Base-by-base conservation (phyloP, 2,888 invertebrate species). In the Stenotaenia linearis region DNA sequence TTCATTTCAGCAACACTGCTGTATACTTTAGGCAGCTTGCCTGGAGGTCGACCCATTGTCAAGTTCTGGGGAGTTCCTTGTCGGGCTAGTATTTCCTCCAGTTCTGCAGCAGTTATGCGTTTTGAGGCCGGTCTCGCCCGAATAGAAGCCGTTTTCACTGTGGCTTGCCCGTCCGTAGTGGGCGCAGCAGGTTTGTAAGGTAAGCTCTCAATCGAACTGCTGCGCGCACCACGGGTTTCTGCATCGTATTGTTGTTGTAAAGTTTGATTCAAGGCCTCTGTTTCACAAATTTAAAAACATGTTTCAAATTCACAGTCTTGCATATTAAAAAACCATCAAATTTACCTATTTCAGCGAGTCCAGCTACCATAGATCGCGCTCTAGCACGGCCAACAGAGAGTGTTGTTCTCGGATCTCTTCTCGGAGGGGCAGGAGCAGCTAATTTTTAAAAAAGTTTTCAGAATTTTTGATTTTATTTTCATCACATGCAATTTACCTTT, bases 1-100 rank as follows among this genome's bases (percentile, higher is more conserved):
- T 97, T 97, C 97, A 97, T 96, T 86, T 97, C 96, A 0, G 96
- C 94, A 69, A 96, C 96, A 85, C 96, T 96, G 74, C 95, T 94
- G 87, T 96, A 97, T 50, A 96, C 95, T 81, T 92, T 88, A 1
- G 89, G 88, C 0, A 89, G 87, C 83, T 90, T 80, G 74, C 82
- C 81, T 61, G 78, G 61, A 30, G 78, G 81, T 78, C 82, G 81
- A 45, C 75, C 56, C 35, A n/a, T 37, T 30, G 15, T 40, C 50
- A 37, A 88, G 81, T 88, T 87, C 50, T 90, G 88, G 82, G 88
- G 88, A 81, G 91, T 91, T 81, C 92, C 92, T 85, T 96, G 95
- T 45, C 95, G 89, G 87, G 95, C 93, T 90, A 97, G 96, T 83
- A 97, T 90, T 87, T 96, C 95, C 88, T 96, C 95, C 80, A 97